Conservation (phyloP, 2,888 invertebrate species). For the Brachypalpus laphriformis region DNA sequence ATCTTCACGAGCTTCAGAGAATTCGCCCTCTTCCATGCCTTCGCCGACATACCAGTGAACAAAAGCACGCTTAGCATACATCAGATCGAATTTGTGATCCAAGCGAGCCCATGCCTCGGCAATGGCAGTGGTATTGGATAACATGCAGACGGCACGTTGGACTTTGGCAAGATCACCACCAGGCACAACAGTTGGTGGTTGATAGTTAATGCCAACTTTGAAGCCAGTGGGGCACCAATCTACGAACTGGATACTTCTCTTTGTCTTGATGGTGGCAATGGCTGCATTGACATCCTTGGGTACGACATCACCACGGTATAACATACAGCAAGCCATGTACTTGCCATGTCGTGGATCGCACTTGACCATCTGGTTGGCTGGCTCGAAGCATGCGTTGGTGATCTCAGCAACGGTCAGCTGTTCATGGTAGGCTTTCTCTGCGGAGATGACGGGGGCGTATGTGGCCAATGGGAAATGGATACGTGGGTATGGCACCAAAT, state of each 20-base stretch:
- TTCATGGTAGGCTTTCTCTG: constrained; percentile 96
- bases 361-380: constrained; percentile 96
- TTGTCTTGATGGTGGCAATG: constrained; percentile 97
- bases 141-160: constrained; percentile 97
- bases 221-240: constrained; percentile 94
- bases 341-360: constrained; percentile 95
- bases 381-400: constrained; percentile 97
- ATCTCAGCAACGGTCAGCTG: constrained; percentile 95
- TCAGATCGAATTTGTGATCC: constrained; percentile 97
- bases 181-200: constrained; percentile 95
- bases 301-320: constrained; percentile 96
- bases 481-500: constrained; percentile 96
- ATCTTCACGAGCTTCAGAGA: constrained; percentile 94
- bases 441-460: constrained; percentile 95
- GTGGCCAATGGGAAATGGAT: constrained; percentile 97
- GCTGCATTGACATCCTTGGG: constrained; percentile 97
- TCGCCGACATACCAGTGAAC: constrained; percentile 97
- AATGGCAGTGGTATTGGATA: constrained; percentile 98
- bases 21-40: constrained; percentile 95
- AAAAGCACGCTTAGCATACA: constrained; percentile 98
- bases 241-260: constrained; percentile 94
- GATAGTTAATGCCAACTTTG: constrained; percentile 94
- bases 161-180: constrained; percentile 96
- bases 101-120: constrained; percentile 98
- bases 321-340: constrained; percentile 97